A percentile compares a stretch with the other conserved stretches of the same genome.
Conservation (phyloP, 2,888 invertebrate genomes). For the Oasisia sp. region DNA sequence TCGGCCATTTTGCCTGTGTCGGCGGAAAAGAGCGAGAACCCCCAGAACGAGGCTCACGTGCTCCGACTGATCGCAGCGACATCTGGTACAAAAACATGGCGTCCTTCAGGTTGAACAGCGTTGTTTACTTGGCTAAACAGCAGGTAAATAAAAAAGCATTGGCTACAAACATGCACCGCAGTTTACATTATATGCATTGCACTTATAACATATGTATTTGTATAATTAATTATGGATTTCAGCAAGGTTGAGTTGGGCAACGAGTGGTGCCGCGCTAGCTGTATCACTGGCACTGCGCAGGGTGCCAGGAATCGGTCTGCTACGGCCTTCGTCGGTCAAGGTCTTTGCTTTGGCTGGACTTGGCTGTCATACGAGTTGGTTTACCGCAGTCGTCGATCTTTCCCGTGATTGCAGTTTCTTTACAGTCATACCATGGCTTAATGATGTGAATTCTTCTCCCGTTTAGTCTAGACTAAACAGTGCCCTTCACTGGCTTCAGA, state of each 20-base stretch:
- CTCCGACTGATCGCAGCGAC: background rate
- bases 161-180: background rate
- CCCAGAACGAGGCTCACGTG: conserved; percentile 8
- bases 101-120: conserved; percentile 5
- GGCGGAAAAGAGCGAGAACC: background rate
- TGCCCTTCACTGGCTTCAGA: background rate
- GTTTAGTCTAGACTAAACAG: background rate
- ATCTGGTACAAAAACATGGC: background rate
- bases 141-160: background rate
- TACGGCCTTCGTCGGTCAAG: background rate
- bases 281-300: background rate
- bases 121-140: background rate
- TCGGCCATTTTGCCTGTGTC: background rate
- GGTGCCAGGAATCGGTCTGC: background rate
- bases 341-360: background rate
- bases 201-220: background rate
- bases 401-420: background rate
- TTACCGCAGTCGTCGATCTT: background rate
- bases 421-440: background rate
- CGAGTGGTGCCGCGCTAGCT: background rate
- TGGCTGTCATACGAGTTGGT: background rate
- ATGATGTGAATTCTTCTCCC: background rate
- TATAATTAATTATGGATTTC: background rate
- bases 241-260: background rate
- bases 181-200: background rate